Evolutionary conservation across 2,888 invertebrate genomes (phyloP), one percentile per base, ranked within the genome.

Genomic region (Ischnura elegans): DNA sequence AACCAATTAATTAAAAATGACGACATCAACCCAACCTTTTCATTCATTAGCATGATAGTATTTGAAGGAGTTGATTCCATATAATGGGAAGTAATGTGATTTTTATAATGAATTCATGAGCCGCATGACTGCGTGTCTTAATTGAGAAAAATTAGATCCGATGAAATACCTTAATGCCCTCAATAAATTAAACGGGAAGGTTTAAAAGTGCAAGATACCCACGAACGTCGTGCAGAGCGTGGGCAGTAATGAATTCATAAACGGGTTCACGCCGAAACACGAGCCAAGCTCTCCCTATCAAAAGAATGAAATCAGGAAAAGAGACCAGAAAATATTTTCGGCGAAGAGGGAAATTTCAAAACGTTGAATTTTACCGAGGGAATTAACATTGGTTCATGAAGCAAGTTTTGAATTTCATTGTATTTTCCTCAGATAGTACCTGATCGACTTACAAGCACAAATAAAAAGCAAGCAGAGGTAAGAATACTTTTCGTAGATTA

Each of bases 71-170:
- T n/a, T n/a, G n/a, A n/a, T n/a, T n/a, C 19, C 16, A 3, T 21
- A 16, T 5, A 61, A 61, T 21, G 61, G 0, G 25, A 10, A 61
- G 61, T 25, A 61, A 61, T 5, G 25, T 21, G n/a, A 76, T 4
- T 76, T 76, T 36, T 0, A 10, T 16, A 29, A 25, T 0, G 76
- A 10, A 36, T 36, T 36, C 76, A 76, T 13, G 29, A 36, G 36
- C 13, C 16, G 76, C 76, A 76, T 36, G 76, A 36, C 29, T 36
- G 76, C 76, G 76, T 76, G 76, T 36, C 76, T 76, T 76, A 76
- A 76, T 76, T 76, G 76, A 76, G 10, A 76, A 76, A 61, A 76
- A 76, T 76, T 76, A 76, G 29, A 29, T 36, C 76, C 76, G 29
- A 29, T 25, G 76, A 76, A 76, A 76, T 76, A 8, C 5, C 36